These are phyloP conservation scores for Lates calcarifer DNA, from an alignment of 2,113 vertebrate species.

Conservation along the genomic window DNA sequence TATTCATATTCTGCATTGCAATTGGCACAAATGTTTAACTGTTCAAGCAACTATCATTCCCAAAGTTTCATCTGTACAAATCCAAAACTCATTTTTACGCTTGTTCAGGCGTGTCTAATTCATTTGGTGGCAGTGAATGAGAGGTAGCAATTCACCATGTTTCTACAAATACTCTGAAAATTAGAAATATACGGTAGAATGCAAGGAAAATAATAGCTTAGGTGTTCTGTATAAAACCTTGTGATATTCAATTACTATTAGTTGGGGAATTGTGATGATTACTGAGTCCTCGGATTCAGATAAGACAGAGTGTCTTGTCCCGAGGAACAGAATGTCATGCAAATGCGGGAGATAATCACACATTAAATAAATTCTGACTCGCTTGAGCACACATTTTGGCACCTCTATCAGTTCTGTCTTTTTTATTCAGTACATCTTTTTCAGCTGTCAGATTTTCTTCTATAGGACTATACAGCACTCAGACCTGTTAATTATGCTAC, in stretches of 20 bases:
- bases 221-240: constrained; percentile 27
- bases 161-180: constrained; percentile 53
- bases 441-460: not conserved
- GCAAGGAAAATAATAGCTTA: constrained; percentile 34
- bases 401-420: not conserved
- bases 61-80: constrained; percentile 50
- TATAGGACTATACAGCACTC: not conserved
- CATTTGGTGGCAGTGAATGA: constrained; percentile 52
- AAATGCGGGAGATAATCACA: constrained; percentile 7
- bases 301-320: constrained; percentile 5
- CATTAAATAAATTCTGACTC: not conserved
- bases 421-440: not conserved
- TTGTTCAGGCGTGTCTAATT: constrained; percentile 66
- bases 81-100: constrained; percentile 61
- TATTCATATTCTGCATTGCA: constrained; percentile 11
- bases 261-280: not conserved
- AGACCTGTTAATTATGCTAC: not conserved
- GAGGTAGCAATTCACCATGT: constrained; percentile 30
- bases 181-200: constrained; percentile 38
- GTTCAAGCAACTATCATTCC: constrained; percentile 27
- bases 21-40: constrained; percentile 16
- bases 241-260: constrained; percentile 30
- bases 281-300: not conserved
- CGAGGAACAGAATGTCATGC: constrained; percentile 9
- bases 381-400: not conserved